Evolutionary conservation across 2,888 invertebrate genomes (phyloP), one percentile per base, ranked within the genome.

Genomic region (Macrophya annulata): DNA sequence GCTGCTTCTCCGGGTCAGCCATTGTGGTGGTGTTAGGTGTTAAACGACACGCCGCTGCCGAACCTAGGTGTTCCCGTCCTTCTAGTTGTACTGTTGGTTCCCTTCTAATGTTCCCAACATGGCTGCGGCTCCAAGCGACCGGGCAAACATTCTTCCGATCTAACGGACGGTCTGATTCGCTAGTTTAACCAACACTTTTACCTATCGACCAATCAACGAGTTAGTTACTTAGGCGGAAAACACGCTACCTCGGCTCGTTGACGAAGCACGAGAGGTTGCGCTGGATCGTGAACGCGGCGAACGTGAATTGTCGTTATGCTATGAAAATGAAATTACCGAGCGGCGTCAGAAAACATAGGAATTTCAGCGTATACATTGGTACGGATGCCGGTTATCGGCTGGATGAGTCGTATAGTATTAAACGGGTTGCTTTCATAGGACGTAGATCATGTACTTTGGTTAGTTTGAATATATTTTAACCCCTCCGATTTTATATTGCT

Each of bases 1-100:
- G 96, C 95, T 96, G 96, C 95, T 97, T 96, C 95, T 97, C 98
- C 96, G 98, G 97, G 97, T 98, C 98, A 97, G 98, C 98, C 98
- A 98, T 98, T 97, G 96, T 96, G 96, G 96, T 95, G 96, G 95
- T 96, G 96, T 91, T 93, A 93, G 92, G 92, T 91, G 92, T 92
- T 91, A 93, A 88, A 88, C 89, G 93, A 93, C 93, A 93, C 93
- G 94, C 93, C 93, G 92, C 93, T 93, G 93, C 93, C 94, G 94
- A 93, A 93, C 94, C 94, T 92, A 92, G 94, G 94, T 94, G 94
- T 94, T 94, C 92, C 94, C 94, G 93, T 94, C 94, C 92, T 93
- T 92, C 93, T 93, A 92, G 92, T 93, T 92, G 93, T 93, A 94
- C 93, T 93, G 94, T 94, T 94, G 92, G 93, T 93, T 93, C 92